phyloP scores from a whole-genome alignment of 2,888 invertebrate genomes.

The Pseudococcus viburni region DNA sequence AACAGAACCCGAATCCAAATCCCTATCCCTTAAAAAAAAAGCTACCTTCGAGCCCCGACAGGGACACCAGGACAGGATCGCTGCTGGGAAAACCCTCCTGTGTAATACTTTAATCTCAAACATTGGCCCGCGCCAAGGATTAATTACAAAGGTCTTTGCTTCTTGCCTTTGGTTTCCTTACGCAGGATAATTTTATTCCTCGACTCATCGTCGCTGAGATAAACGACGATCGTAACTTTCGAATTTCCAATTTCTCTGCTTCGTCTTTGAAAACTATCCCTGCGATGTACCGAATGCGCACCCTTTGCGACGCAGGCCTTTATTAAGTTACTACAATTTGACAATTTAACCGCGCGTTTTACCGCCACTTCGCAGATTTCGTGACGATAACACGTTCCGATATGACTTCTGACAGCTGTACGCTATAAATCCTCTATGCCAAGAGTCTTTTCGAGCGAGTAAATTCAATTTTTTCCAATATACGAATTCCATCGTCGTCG shows the following conservation, averaged over 20 bases:
- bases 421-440: constrained; percentile 1
- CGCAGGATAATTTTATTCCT: not conserved
- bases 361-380: constrained; percentile 22
- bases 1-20: not conserved
- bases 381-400: constrained; percentile 7
- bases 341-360: constrained; percentile 26
- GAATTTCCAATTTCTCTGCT: not conserved
- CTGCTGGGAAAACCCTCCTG: not conserved
- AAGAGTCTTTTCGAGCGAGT: not conserved
- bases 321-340: constrained; percentile 9
- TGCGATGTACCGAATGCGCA: not conserved
- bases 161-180: not conserved
- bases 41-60: not conserved
- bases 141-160: constrained; percentile 16
- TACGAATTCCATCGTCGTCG: constrained; percentile 27
- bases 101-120: constrained; percentile 8
- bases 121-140: not conserved
- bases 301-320: not conserved
- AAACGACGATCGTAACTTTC: not conserved
- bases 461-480: constrained; percentile 43
- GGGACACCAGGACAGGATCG: not conserved
- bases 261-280: not conserved
- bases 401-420: constrained; percentile 24
- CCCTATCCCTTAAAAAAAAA: not conserved
- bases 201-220: not conserved